Conservation (phyloP, 2,797 vertebrate genomes). For the Salmo trutta region DNA sequence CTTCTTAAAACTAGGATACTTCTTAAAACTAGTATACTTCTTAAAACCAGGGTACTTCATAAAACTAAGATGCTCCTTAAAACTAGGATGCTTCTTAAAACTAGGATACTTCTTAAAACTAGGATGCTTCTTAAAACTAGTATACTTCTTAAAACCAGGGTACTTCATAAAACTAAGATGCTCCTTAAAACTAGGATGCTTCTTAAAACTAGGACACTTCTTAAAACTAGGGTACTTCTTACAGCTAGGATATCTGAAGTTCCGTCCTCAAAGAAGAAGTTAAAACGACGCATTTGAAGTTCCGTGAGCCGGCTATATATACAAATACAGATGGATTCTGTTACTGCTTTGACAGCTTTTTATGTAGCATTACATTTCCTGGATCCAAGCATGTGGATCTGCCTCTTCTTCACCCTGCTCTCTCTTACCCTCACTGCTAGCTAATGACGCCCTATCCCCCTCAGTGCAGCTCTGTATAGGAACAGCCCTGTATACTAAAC, state of each 20-base stretch:
- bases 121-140: neutral
- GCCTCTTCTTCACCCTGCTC: conserved; percentile 42
- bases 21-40: neutral
- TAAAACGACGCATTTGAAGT: neutral
- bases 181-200: neutral
- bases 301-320: conserved; percentile 32
- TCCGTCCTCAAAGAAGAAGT: neutral
- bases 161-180: neutral
- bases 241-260: conserved; percentile 2
- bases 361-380: conserved; percentile 51
- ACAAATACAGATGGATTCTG: conserved; percentile 39
- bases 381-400: conserved; percentile 72
- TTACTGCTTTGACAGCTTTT: conserved; percentile 58
- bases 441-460: conserved; percentile 47
- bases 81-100: neutral
- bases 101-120: neutral
- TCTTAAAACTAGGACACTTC: neutral
- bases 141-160: neutral
- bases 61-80: neutral
- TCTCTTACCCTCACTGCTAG: conserved; percentile 66
- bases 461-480: conserved; percentile 74
- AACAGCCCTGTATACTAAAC: conserved; percentile 62
- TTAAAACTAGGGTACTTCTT: neutral
- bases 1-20: neutral
- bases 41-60: no score